phyloP scores from a whole-genome alignment of 2,888 invertebrate genomes.

The Tiliacea aurago region DNA sequence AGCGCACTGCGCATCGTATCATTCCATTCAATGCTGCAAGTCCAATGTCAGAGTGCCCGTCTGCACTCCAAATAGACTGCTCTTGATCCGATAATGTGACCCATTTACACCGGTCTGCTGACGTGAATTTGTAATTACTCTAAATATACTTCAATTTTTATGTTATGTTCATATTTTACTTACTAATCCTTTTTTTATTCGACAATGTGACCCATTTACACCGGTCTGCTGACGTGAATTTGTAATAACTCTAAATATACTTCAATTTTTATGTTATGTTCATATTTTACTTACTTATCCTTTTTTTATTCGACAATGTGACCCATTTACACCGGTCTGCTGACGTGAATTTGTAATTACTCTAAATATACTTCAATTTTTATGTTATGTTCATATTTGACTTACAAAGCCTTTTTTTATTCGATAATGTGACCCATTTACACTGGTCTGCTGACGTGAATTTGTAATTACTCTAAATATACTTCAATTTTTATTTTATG shows the following conservation, averaged over 20 bases:
- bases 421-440: conserved; percentile 76
- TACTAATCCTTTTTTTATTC: conserved; percentile 1
- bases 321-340: too few relatives aligned
- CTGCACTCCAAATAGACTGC: conserved; percentile 76
- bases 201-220: too few relatives aligned
- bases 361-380: too few relatives aligned
- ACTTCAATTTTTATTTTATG: conserved; percentile 9
- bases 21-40: conserved; percentile 59
- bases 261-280: too few relatives aligned
- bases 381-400: too few relatives aligned
- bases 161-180: background rate
- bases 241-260: too few relatives aligned
- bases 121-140: conserved; percentile 53
- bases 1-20: conserved; percentile 28
- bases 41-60: conserved; percentile 74
- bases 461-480: conserved; percentile 49
- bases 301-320: too few relatives aligned
- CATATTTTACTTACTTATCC: background rate
- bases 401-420: too few relatives aligned
- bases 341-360: too few relatives aligned
- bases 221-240: too few relatives aligned
- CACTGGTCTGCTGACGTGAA: conserved; percentile 49
- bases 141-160: conserved; percentile 30
- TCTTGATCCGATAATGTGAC: conserved; percentile 79
- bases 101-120: conserved; percentile 65